Base-by-base conservation (phyloP, 2,888 invertebrate species). In the Pyrrhosoma nymphula region DNA sequence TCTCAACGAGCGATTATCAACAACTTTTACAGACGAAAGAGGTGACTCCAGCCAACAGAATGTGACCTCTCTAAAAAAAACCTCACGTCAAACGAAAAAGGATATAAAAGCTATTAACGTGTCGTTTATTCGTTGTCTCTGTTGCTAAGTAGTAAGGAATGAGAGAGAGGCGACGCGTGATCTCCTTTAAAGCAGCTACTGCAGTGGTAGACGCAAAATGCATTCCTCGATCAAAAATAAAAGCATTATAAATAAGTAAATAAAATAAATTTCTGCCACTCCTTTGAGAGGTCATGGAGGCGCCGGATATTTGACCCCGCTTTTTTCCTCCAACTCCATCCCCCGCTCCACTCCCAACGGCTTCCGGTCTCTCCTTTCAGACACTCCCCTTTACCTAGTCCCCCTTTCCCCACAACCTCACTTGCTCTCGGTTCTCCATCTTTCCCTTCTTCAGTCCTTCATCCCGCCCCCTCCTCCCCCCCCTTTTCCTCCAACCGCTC, bases 121-220 rank as follows among this genome's bases (percentile, higher is more conserved):
- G 8, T 2, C 47, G 47, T 69, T 26, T 26, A 69, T 69, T 26
- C 69, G 23, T 12, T 12, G 10, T 69, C 23, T 69, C 69, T 26
- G 69, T 26, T 26, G 69, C 69, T 12, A 69, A 69, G 69, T 23
- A 69, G 26, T 69, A 14, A 69, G 69, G n/a, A 0, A 30, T 12
- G 16, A 0, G 30, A 0, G 30, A 69, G 8, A 23, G 0, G 69
- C n/a, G n/a, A 69, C n/a, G 69, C 56, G 0, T 47, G n/a, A 69
- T 93, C 93, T 47, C 93, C 75, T 93, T 93, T 75, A 93, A 60
- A 75, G 93, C 93, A 20, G 47, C 63, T 69, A 93, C 93, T 75
- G 93, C 93, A 75, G 93, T 75, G 47, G 82, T 35, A 93, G 93
- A 69, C 69, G 93, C 93, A 93, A 93, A 93, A 93, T 93, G 93